Base-by-base conservation (phyloP, 2,113 vertebrate species). In the Diphyllodes magnificus region DNA sequence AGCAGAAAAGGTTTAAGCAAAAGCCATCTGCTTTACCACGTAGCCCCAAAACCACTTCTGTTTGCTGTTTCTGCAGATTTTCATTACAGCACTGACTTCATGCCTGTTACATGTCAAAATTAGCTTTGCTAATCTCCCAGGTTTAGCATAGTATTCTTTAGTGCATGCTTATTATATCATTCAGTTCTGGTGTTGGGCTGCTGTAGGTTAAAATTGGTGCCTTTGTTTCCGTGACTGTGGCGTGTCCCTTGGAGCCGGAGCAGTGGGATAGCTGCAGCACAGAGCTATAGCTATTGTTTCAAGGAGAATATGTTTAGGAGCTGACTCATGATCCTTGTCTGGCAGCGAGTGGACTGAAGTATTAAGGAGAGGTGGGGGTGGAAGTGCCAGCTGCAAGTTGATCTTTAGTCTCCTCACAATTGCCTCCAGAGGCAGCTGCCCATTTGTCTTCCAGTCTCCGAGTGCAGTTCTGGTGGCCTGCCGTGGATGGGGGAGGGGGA, bases 241-340 rank as follows among this genome's bases (percentile, higher is more conserved):
- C 2, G 15, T 51, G 76, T 71, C 70, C 64, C 56, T 87, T 3
- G 23, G n/a, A 93, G 57, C 79, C 5, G 1, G 76, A 57, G 87
- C 54, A 54, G 84, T 31, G 23, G 66, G 82, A 30, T n/a, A 40
- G 45, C 86, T 92, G 85, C 45, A 53, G 89, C 44, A 21, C 45
- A 39, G 91, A 91, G 93, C 96, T 90, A 2, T 33, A 60, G 88
- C 92, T 45, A 80, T 97, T 94, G 70, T 92, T 81, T 61, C 78
- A 40, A 57, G 30, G 73, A 79, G 88, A 96, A 91, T 96, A 68
- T 89, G 88, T 86, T 95, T 84, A 88, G 94, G 94, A 96, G 95
- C 96, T 97, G 95, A 97, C 96, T 96, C 96, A 86, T 92, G 96
- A 92, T 94, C 96, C 90, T 82, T 88, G 94, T 93, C 94, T 94